Evolutionary conservation across 2,797 vertebrate species (phyloP), one percentile per base, ranked within the genome.

Genomic region (Erpetoichthys calabaricus): DNA sequence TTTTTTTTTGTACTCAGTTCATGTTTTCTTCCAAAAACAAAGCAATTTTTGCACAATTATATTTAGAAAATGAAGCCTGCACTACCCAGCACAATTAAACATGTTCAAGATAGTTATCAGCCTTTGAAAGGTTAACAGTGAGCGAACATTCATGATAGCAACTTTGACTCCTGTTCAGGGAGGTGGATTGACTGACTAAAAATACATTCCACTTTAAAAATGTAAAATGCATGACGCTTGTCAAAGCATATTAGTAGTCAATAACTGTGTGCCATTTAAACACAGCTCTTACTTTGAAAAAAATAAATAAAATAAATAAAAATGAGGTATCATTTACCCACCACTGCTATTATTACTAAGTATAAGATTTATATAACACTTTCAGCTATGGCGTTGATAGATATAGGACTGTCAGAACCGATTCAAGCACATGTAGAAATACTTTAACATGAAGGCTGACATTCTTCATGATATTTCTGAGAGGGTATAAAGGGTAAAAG

Each of bases 401-500:
- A 56, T 68, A 43, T 54, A 55, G 52, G 65, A 50, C 61, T 68
- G 65, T 67, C 58, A 63, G 57, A 62, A 67, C 47, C 25, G 60
- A 63, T 62, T 56, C 57, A 54, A 56, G 60, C 58, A 56, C 50
- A 46, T 60, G 49, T 62, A 57, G 65, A 66, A 53, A 58, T 66
- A 62, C 61, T 59, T 42, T 45, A 7, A 55, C 57, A 67, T 56
- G 71, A 75, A 69, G 64, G 51, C 65, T 67, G 64, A 70, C 76
- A 73, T 85, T 81, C 76, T 79, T 77, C 75, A 68, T 72, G 65
- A 77, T 65, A 60, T 69, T 74, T 79, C 72, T 65, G 71, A 81
- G 81, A 81, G 73, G 80, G 75, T 64, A 78, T 67, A 62, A 60
- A 72, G 71, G 69, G 76, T 79, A 80, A 86, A 80, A 81, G 79